These are phyloP conservation scores for Hypomecis punctinalis DNA, from an alignment of 2,888 invertebrate genomes.

Conservation along the genomic window DNA sequence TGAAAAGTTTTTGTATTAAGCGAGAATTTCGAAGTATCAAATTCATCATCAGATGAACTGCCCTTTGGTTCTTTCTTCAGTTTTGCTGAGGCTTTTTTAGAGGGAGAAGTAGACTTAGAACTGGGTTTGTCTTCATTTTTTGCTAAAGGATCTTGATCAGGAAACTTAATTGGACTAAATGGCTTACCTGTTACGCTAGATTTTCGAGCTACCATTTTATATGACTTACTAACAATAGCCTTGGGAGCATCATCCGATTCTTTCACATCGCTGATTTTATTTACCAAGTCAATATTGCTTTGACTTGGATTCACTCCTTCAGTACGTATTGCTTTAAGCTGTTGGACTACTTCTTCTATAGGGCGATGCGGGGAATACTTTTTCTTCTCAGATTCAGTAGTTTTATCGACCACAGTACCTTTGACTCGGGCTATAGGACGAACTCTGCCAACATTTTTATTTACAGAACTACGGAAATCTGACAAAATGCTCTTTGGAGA, in stretches of 20 bases:
- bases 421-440: constrained; percentile 81
- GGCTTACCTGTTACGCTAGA: constrained; percentile 82
- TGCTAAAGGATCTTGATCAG: constrained; percentile 63
- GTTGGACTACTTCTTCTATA: constrained; percentile 80
- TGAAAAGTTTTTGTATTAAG: constrained; percentile 67
- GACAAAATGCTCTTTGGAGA: constrained; percentile 79
- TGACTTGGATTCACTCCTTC: constrained; percentile 64
- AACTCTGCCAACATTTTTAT: constrained; percentile 76
- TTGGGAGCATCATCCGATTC: constrained; percentile 68
- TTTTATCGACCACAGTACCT: constrained; percentile 79
- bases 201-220: constrained; percentile 82
- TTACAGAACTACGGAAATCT: constrained; percentile 73
- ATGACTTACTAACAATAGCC: constrained; percentile 79
- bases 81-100: constrained; percentile 61
- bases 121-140: constrained; percentile 56
- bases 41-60: constrained; percentile 72
- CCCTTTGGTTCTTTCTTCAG: constrained; percentile 67
- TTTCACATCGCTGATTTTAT: constrained; percentile 49
- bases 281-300: constrained; percentile 50
- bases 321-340: constrained; percentile 73
- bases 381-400: constrained; percentile 74
- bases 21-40: constrained; percentile 75
- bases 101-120: constrained; percentile 44
- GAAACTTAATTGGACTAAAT: constrained; percentile 76
- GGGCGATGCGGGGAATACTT: constrained; percentile 79